Conservation (phyloP, 1,140 invertebrate genomes). For the Capitella teleta region DNA sequence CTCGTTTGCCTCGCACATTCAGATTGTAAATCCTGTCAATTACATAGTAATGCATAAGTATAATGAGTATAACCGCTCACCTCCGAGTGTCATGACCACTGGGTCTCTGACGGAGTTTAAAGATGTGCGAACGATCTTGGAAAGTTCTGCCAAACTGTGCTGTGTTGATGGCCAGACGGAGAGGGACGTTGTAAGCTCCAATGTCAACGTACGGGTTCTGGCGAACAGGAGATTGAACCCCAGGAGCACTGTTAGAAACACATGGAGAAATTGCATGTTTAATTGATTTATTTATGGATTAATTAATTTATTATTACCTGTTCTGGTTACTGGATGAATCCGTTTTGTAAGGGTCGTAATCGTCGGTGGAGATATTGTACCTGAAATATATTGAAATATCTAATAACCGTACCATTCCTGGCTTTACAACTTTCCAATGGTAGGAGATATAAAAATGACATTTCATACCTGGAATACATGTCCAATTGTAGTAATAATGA, state of each 20-base stretch:
- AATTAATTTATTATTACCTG: conserved; percentile 17
- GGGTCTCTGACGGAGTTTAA: conserved; percentile 7
- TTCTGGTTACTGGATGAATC: conserved; percentile 24
- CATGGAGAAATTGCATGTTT: neutral
- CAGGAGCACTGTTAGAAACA: neutral
- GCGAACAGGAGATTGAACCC: conserved; percentile 12
- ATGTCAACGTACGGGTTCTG: conserved; percentile 20
- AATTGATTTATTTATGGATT: neutral
- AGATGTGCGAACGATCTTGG: conserved; percentile 22
- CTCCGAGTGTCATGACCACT: conserved; percentile 6
- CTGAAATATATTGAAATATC: conserved; percentile 20
- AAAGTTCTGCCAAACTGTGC: conserved; percentile 38
- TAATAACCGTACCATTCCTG: too few relatives aligned
- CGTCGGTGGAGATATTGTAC: conserved; percentile 40
- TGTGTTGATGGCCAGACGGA: conserved; percentile 36
- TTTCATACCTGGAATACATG: too few relatives aligned
- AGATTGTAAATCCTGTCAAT: conserved; percentile 31
- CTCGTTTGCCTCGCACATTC: conserved; percentile 37
- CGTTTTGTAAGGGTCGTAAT: conserved; percentile 35
- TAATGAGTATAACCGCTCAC: neutral
- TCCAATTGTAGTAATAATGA: too few relatives aligned
- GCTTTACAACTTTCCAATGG: too few relatives aligned
- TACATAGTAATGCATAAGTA: too few relatives aligned
- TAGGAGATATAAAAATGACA: too few relatives aligned
- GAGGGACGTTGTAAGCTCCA: conserved; percentile 17